Base-by-base conservation (phyloP, 2,797 vertebrate species). In the Squalus acanthias region DNA sequence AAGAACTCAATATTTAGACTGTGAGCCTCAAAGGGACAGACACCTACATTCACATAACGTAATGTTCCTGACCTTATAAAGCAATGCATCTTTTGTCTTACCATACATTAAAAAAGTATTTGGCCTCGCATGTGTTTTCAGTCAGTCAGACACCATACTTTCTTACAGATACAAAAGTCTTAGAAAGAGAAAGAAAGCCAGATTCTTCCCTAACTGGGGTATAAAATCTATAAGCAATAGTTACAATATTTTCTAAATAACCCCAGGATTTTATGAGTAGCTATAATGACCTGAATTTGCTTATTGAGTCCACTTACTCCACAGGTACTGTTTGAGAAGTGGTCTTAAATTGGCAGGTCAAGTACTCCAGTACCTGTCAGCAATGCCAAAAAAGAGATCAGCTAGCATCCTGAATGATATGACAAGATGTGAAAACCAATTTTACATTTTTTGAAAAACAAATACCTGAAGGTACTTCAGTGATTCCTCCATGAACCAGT, bases 401-500 rank as follows among this genome's bases (percentile, higher is more conserved):
- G 13, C n/a, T 72, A 24, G 70, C 97, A 98, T 98, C 98, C 98
- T 98, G 98, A 97, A 97, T 96, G 96, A 97, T 95, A 96, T 97
- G 97, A 74, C 97, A 97, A 96, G 96, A 97, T 85, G 97, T 96
- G 96, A 97, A 97, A 97, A 96, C 97, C 97, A 98, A 97, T 97
- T 97, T 97, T 53, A 97, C 97, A 96, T 97, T 97, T 85, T 96
- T 98, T 97, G 97, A 98, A 98, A 95, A 97, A 97, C 95, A 97
- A 97, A 98, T 97, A 96, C 98, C 97, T n/a, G 97, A 97, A 96
- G 98, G 98, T 97, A 98, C 96, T 74, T 97, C 97, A 96, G 98
- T 97, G 97, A 98, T 97, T 97, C 98, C 98, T 96, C 97, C 97
- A 97, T 97, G 98, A 96, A 97, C 95, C 50, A 95, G 53, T 29